Evolutionary conservation across 2,888 invertebrate species (phyloP).

Genomic region (Hypercompe scribonia): DNA sequence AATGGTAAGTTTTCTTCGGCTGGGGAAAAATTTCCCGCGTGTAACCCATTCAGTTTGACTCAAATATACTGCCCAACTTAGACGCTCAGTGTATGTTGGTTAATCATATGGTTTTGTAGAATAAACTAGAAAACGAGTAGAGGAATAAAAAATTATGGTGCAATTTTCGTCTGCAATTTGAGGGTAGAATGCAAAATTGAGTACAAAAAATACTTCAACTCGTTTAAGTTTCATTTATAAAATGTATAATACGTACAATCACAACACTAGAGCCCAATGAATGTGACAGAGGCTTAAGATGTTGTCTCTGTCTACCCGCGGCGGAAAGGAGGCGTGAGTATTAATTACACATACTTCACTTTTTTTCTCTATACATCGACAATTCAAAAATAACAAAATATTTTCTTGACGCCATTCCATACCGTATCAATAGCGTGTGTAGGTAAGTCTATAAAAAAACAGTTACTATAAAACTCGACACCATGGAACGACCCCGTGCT

Average conservation of each 20-base stretch:
- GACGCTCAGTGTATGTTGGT: slow-evolving; percentile 62
- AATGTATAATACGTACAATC: no score
- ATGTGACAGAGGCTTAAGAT: no score
- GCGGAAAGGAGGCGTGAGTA: no score
- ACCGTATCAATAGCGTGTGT: slow-evolving; percentile 29
- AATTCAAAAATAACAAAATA: background rate
- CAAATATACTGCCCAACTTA: slow-evolving; percentile 80
- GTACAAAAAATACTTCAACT: background rate
- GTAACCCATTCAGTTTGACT: slow-evolving; percentile 78
- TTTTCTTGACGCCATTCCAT: background rate
- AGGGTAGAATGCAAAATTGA: background rate
- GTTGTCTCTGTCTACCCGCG: no score
- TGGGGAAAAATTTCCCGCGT: slow-evolving; percentile 66
- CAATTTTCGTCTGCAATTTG: background rate
- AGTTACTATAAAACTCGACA: slow-evolving; percentile 56
- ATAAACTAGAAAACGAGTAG: slow-evolving; percentile 32
- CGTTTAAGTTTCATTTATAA: background rate
- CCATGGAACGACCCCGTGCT: slow-evolving; percentile 45
- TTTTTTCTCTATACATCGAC: background rate
- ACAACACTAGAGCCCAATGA: no score
- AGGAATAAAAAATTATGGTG: slow-evolving; percentile 14
- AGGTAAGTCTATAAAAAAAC: slow-evolving; percentile 39
- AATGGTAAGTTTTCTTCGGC: slow-evolving; percentile 68
- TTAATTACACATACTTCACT: background rate
- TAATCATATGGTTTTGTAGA: slow-evolving; percentile 49